Evolutionary conservation across 37 sponge, comb jelly and placozoan species (phyloP).

Genomic region (Chondrosia reniformis): DNA sequence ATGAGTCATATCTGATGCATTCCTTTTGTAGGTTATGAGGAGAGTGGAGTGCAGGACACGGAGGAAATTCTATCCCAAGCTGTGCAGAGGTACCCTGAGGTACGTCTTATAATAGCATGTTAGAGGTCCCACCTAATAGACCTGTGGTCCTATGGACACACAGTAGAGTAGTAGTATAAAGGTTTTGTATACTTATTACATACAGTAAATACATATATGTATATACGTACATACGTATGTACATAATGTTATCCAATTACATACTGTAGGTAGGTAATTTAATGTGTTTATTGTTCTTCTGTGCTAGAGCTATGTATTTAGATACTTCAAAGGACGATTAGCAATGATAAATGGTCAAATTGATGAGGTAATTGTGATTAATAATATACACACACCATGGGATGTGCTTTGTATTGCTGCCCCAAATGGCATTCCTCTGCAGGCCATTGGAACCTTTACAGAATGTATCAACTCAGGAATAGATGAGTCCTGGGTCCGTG

Average conservation of each 20-base stretch:
- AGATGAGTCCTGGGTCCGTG: slow-evolving; percentile 66
- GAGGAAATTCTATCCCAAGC: slow-evolving; percentile 42
- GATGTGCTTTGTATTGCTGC: too few relatives aligned
- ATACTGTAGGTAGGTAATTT: not conserved
- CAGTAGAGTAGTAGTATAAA: too few relatives aligned
- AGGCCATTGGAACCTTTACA: slow-evolving; percentile 48
- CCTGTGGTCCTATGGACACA: too few relatives aligned
- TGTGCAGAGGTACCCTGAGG: not conserved
- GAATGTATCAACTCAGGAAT: slow-evolving; percentile 17
- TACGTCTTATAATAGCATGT: not conserved
- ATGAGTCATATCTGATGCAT: too few relatives aligned
- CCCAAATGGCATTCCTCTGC: not conserved
- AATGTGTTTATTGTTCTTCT: not conserved
- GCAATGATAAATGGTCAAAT: slow-evolving; percentile 52
- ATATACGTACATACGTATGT: not conserved
- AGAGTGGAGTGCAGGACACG: slow-evolving; percentile 29
- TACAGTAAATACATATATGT: not conserved
- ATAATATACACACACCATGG: too few relatives aligned
- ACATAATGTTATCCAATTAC: not conserved
- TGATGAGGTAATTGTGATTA: slow-evolving; percentile 76
- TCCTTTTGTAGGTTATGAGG: slow-evolving; percentile 17
- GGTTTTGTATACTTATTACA: not conserved
- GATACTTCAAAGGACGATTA: slow-evolving; percentile 69
- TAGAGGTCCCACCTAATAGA: too few relatives aligned
- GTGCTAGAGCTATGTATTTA: slow-evolving; percentile 30